Percentiles rank a stretch among this genome's conserved stretches.
Conservation (phyloP, 1,140 invertebrate species). For the Tetramorium simillimum region DNA sequence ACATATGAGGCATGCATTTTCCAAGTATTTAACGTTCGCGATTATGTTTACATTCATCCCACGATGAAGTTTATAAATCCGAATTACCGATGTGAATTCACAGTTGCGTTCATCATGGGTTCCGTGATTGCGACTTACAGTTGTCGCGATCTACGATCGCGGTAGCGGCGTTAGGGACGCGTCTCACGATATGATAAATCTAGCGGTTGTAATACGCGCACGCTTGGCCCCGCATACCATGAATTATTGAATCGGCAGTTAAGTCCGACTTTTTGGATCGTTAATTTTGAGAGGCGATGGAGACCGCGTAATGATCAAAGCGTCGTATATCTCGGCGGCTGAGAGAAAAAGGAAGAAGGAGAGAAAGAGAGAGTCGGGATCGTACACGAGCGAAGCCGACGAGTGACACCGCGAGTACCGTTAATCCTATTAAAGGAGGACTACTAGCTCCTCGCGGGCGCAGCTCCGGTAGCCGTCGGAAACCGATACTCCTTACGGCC, state of each 20-base stretch:
- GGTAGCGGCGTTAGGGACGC: background rate
- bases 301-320: slow-evolving; percentile 60
- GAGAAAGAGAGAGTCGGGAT: background rate
- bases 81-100: slow-evolving; percentile 28
- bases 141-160: slow-evolving; percentile 41
- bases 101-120: slow-evolving; percentile 21
- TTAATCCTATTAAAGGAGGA: slow-evolving; percentile 73
- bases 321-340: slow-evolving; percentile 65
- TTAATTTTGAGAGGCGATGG: slow-evolving; percentile 69
- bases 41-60: background rate
- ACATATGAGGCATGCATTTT: background rate
- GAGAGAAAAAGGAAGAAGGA: background rate
- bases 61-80: slow-evolving; percentile 19
- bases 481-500: slow-evolving; percentile 61
- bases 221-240: background rate
- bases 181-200: slow-evolving; percentile 39
- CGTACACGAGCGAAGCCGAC: slow-evolving; percentile 53
- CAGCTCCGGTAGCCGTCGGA: slow-evolving; percentile 62
- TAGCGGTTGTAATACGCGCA: slow-evolving; percentile 28
- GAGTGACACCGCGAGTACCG: slow-evolving; percentile 69
- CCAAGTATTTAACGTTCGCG: background rate
- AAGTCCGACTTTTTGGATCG: slow-evolving; percentile 68
- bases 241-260: slow-evolving; percentile 66
- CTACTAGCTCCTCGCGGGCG: slow-evolving; percentile 62
- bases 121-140: slow-evolving; percentile 17